Percentiles rank a stretch among this genome's conserved stretches.
These are phyloP conservation scores for Campylomormyrus numenius DNA, from an alignment of 2,113 vertebrate species.

Conservation along the genomic window DNA sequence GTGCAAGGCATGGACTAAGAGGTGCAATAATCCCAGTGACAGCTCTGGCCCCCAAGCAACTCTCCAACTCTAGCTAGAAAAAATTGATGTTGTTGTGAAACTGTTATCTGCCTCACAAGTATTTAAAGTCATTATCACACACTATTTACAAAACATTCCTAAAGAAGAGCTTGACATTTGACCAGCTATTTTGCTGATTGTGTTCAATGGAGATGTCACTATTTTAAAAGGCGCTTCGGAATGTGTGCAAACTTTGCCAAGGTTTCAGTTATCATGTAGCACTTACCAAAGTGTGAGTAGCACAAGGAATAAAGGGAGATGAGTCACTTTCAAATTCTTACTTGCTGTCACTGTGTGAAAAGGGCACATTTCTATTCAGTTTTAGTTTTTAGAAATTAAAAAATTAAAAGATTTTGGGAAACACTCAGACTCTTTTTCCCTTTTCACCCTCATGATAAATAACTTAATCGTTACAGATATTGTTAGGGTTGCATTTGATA, in stretches of 20 bases:
- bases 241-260: conserved; percentile 52
- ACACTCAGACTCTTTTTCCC: background rate
- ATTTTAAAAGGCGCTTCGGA: conserved; percentile 52
- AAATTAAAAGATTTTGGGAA: background rate
- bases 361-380: conserved; percentile 27
- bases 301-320: conserved; percentile 28
- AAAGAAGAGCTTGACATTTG: conserved; percentile 52
- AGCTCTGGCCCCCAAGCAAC: conserved; percentile 48
- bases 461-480: background rate
- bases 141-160: conserved; percentile 48
- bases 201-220: conserved; percentile 54
- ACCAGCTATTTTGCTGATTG: conserved; percentile 46
- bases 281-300: conserved; percentile 42
- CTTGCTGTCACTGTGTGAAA: conserved; percentile 20
- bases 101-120: conserved; percentile 48
- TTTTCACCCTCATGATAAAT: background rate
- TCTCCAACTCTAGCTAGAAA: conserved; percentile 37
- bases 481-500: background rate
- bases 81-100: conserved; percentile 51
- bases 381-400: conserved; percentile 4
- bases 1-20: conserved; percentile 36
- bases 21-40: conserved; percentile 44
- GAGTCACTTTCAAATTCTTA: conserved; percentile 30
- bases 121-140: conserved; percentile 56
- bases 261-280: conserved; percentile 47